Percentiles rank a stretch among this genome's conserved stretches.
Conservation (phyloP, 2,888 invertebrate genomes). For the Liopterus haemorrhoidalis region DNA sequence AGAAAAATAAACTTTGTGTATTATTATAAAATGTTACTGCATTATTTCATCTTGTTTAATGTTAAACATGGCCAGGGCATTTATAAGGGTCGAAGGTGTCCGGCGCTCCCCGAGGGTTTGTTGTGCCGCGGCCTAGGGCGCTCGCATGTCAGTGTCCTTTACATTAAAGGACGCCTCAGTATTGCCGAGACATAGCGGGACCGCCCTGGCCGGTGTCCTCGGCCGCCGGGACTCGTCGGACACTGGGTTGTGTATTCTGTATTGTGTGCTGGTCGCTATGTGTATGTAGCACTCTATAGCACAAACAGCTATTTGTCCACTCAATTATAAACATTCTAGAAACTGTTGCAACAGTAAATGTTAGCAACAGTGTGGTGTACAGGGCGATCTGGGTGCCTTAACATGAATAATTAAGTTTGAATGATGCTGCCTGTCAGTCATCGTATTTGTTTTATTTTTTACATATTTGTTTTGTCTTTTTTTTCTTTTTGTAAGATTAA, state of each 20-base stretch:
- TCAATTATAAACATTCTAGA: constrained; percentile 21
- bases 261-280: constrained; percentile 24
- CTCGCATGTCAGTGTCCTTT: no score
- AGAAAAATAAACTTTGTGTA: constrained; percentile 52
- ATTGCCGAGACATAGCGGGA: no score
- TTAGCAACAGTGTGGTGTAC: constrained; percentile 22
- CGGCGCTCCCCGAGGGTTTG: no score
- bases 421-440: constrained; percentile 19
- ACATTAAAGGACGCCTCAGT: no score
- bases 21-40: constrained; percentile 46
- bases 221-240: no score
- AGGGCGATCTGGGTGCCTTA: constrained; percentile 25
- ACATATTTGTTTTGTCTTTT: constrained; percentile 9
- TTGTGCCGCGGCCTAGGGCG: no score
- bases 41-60: background rate
- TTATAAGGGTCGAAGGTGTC: no score
- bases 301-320: constrained; percentile 21
- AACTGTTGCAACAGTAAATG: constrained; percentile 20
- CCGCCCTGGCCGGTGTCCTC: no score
- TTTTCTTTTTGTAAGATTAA: constrained; percentile 17
- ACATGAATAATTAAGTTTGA: constrained; percentile 23
- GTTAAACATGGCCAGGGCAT: constrained; percentile 2
- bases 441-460: constrained; percentile 17
- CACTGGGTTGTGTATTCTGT: no score
- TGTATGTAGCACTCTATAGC: constrained; percentile 23